Evolutionary conservation across 2,797 vertebrate genomes (phyloP), one percentile per base, ranked within the genome.

Genomic region (Thunnus albacares): DNA sequence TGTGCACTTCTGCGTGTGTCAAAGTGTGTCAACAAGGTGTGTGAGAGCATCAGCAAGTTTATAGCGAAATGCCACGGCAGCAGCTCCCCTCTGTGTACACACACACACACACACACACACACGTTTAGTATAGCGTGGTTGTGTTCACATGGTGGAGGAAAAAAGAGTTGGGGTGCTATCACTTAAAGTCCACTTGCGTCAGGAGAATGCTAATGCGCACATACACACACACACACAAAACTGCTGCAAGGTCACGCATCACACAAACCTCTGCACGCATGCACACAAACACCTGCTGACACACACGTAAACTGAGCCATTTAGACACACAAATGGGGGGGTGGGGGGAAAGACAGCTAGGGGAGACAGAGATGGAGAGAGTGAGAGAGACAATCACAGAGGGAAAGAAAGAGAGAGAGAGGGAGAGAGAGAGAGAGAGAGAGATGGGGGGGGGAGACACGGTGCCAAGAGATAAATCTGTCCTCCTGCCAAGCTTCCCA

Each of bases 381-480:
- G 41, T 13, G 56, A 64, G 81, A 69, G 62, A 63, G 62, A 56
- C 35, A 43, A 56, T 66, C 11, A 28, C 33, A 68, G 45, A 59
- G n/a, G 57, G 38, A 38, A 11, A 18, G 38, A 38, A 30, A 61
- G 35, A 49, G 52, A 30, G 24, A 63, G 47, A 17, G 55, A 61
- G 60, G 30, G 28, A 67, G 28, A 63, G 47, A 24, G 55, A 61
- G 60, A 30, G 53, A 61, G 60, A 35, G 35, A 71, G 28, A 74
- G 58, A 72, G 75, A 66, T 41, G 59, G 58, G 60, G 60, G 83
- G 64, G 24, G 24, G 24, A 24, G 24, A 69, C 76, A 77, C 66
- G 17, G 85, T 87, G 89, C 84, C 89, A 94, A 88, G 89, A 91
- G 93, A 95, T 94, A 95, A 94, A 94, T 92, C 93, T 93, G 94